Conservation (phyloP, 2,797 vertebrate genomes). For the Nannoperca australis region DNA sequence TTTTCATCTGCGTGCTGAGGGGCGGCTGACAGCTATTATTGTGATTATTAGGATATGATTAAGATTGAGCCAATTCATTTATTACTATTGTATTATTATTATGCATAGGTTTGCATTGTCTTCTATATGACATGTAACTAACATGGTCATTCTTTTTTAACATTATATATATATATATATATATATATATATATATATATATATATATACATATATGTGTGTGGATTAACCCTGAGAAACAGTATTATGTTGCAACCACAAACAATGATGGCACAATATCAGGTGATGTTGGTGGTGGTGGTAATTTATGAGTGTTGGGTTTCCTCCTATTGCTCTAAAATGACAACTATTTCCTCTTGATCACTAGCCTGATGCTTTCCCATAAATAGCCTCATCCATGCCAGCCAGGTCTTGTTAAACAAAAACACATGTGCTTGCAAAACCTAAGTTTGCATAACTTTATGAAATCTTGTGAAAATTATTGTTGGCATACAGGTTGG, state of each 20-base stretch:
- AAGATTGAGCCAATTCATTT: neutral
- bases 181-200: neutral
- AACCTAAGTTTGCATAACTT: slow-evolving; percentile 9
- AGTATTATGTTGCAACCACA: neutral
- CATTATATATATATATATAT: neutral
- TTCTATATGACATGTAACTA: neutral
- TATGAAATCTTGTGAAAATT: slow-evolving; percentile 9
- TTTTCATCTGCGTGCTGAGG: slow-evolving; percentile 31
- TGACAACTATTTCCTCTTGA: slow-evolving; percentile 31
- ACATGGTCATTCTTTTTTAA: neutral
- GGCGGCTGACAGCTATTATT: neutral
- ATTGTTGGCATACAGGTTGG: neutral
- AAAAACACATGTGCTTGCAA: slow-evolving; percentile 37
- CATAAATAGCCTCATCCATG: slow-evolving; percentile 13
- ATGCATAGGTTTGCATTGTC: too few relatives aligned
- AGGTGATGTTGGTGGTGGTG: neutral
- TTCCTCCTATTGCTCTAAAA: slow-evolving; percentile 25
- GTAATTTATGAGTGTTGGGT: neutral
- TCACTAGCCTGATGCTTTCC: neutral
- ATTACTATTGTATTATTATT: neutral
- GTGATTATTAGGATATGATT: neutral
- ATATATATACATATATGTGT: too few relatives aligned
- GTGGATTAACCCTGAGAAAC: neutral
- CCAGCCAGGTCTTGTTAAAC: slow-evolving; percentile 24
- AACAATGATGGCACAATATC: slow-evolving; percentile 5